Evolutionary conservation across 1,140 invertebrate species (phyloP), one percentile per base, ranked within the genome.

Genomic region (Cyclargus thomasi): DNA sequence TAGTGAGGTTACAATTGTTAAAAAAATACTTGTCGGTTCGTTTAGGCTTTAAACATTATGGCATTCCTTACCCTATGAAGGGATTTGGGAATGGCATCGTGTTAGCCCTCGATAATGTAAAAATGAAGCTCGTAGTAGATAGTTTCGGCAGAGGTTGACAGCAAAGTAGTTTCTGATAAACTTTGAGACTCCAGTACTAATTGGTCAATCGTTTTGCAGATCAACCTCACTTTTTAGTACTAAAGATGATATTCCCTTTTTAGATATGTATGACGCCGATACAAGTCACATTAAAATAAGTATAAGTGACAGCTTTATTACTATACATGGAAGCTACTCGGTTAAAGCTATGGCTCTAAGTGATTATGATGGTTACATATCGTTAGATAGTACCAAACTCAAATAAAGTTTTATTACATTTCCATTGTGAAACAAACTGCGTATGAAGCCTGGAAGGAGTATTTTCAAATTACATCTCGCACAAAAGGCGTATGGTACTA

Each of bases 71-170:
- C 10, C 21, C 22, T 57, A 36, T 75, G 18, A 71, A 68, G 20
- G 74, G 74, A 53, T 75, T 75, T 53, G 71, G 74, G 10, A 75
- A 75, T 64, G 39, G 65, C 29, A 20, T 70, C 5, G 71, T 75
- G 7, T 66, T 39, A 11, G 64, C 71, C 21, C 35, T 68, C 16
- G 72, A 72, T 23, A 65, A 23, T 17, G 63, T 74, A 17, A 14
- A 10, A 7, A n/a, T 72, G 16, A 23, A 73, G 8, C 29, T 78
- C 21, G 35, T 3, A 2, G 63, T 78, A 55, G 72, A 78, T 62
- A 66, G 67, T 78, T 2, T 21, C 4, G 10, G 74, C 72, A 18
- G 10, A 53, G 0, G 63, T 71, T 2, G 6, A 4, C 2, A 69
- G 67, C 63, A 63, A 68, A 17, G 70, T 74, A 21, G 73, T 77